A percentile compares a stretch with the other conserved stretches of the same genome.
phyloP scores from a whole-genome alignment of 1,140 invertebrate species.

The Trialeurodes vaporariorum region DNA sequence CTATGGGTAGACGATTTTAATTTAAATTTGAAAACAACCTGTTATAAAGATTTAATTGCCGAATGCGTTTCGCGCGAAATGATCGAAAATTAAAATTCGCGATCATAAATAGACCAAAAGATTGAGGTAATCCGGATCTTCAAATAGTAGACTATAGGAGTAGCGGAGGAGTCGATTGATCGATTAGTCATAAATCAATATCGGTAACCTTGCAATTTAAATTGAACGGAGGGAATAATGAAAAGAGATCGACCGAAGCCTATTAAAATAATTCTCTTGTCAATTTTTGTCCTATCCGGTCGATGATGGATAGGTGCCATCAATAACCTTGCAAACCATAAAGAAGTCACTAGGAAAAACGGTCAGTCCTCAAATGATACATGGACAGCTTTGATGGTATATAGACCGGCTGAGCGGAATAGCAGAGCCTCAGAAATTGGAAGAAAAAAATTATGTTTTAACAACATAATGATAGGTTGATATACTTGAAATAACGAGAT shows the following conservation, averaged over 20 bases:
- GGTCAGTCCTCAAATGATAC: too few species aligned
- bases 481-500: too few species aligned
- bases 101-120: too few species aligned
- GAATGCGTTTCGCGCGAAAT: too few species aligned
- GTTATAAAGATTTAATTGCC: too few species aligned
- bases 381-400: too few species aligned
- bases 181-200: not conserved
- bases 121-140: too few species aligned
- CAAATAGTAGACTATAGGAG: too few species aligned
- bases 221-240: not conserved
- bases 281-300: not conserved
- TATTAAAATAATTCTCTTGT: not conserved
- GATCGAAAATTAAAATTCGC: too few species aligned
- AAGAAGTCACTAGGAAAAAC: not conserved
- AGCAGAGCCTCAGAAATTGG: not conserved
- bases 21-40: too few species aligned
- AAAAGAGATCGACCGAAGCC: not conserved
- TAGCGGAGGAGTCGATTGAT: too few species aligned
- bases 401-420: not conserved
- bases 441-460: not conserved
- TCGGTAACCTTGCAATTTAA: not conserved
- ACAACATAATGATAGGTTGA: not conserved
- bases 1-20: too few species aligned
- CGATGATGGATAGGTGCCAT: not conserved
- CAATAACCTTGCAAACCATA: not conserved